Evolutionary conservation across 2,113 vertebrate species (phyloP), one percentile per base, ranked within the genome.

Genomic region (Verasper variegatus): DNA sequence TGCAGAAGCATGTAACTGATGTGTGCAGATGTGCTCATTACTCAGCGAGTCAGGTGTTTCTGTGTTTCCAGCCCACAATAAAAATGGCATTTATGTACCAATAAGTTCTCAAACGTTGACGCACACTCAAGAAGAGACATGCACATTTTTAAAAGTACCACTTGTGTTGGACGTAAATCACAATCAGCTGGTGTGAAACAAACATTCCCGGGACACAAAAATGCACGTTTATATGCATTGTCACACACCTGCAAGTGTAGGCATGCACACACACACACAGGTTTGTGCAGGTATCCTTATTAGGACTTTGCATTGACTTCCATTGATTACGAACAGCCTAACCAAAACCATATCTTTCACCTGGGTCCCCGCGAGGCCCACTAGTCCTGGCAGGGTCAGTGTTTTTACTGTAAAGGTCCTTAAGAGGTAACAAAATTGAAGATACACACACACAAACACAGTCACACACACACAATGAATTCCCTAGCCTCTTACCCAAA

Each of bases 11-110:
- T 81, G 76, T 81, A 68, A 82, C 82, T 58, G 52, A n/a, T 71
- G 58, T 67, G 76, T 61, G 58, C 61, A 83, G 74, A 83, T 89
- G 65, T 71, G 40, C 64, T 88, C 68, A 90, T 92, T 91, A 90
- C 64, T n/a, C 13, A 37, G 2, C 1, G 10, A 69, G 13, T 89
- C 88, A 87, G 90, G 69, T 86, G 84, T 86, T 83, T 31, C 24
- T 45, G 68, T 68, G 49, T 63, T 52, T 74, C 60, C 10, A 70
- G 27, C 63, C 47, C 4, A 72, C 71, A 40, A 70, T 61, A 74
- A 78, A 71, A 23, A 62, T 37, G 64, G 60, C 51, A 15, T 20
- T 54, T 54, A 54, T 54, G 51, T 10, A 9, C 20, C 20, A 54
- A 21, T 54, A 21, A 4, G 7, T n/a, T 54, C 18, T 2, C n/a